Conservation (phyloP, 2,888 invertebrate genomes). For the Hemaris fuciformis region DNA sequence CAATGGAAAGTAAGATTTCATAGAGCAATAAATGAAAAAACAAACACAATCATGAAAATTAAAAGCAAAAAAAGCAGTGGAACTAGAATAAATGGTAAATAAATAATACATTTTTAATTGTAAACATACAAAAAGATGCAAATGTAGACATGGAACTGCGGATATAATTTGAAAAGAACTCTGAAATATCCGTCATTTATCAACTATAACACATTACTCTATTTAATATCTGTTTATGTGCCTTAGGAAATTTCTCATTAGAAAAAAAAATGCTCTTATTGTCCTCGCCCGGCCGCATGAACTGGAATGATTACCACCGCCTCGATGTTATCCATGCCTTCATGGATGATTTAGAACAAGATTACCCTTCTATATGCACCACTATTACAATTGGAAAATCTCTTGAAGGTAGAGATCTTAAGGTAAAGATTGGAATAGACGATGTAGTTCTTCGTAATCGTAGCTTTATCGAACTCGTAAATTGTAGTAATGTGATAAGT, state of each 20-base stretch:
- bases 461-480: neutral
- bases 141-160: neutral
- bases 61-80: too few relatives aligned
- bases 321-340: conserved; percentile 58
- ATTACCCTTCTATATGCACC: conserved; percentile 65
- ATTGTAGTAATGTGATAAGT: too few relatives aligned
- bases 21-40: too few relatives aligned
- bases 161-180: neutral
- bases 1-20: neutral
- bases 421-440: conserved; percentile 36
- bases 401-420: conserved; percentile 61
- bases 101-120: neutral
- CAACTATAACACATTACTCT: neutral
- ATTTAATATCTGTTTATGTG: too few relatives aligned
- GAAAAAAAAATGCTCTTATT: neutral
- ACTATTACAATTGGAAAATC: conserved; percentile 59
- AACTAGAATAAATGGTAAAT: neutral
- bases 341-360: conserved; percentile 55
- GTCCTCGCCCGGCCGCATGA: conserved; percentile 34
- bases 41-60: too few relatives aligned
- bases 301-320: conserved; percentile 64
- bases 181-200: neutral
- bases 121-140: neutral
- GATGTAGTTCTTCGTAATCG: neutral
- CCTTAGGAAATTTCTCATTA: neutral